Conservation (phyloP, 2,888 invertebrate species). For the Epinotia demarniana region DNA sequence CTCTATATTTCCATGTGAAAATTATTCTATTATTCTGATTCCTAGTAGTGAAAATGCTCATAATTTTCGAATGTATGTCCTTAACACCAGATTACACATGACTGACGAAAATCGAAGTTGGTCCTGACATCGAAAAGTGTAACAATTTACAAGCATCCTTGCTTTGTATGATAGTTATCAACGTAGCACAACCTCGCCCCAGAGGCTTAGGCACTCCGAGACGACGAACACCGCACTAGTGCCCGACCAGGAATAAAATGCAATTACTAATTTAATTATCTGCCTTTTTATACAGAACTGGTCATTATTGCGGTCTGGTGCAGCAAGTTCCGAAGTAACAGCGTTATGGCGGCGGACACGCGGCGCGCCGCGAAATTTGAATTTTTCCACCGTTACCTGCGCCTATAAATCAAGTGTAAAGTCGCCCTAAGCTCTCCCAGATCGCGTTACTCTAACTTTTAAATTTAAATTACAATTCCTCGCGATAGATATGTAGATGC, state of each 20-base stretch:
- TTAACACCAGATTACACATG: too few relatives aligned
- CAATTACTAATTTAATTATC: slow-evolving; percentile 48
- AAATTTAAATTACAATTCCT: slow-evolving; percentile 75
- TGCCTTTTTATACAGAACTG: slow-evolving; percentile 51
- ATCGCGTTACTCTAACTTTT: slow-evolving; percentile 76
- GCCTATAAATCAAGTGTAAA: slow-evolving; percentile 81
- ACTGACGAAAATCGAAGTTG: too few relatives aligned
- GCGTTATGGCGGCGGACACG: slow-evolving; percentile 57
- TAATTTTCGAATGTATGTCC: too few relatives aligned
- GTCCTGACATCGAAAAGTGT: not conserved
- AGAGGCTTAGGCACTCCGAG: not conserved
- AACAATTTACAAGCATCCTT: not conserved
- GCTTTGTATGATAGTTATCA: too few relatives aligned
- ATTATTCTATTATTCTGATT: too few relatives aligned
- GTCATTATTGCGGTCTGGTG: slow-evolving; percentile 67
- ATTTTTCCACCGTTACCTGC: slow-evolving; percentile 82
- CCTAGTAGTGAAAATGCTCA: too few relatives aligned
- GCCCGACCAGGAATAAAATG: slow-evolving; percentile 3
- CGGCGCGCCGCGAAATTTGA: slow-evolving; percentile 71
- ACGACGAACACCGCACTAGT: not conserved
- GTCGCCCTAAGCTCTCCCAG: slow-evolving; percentile 77
- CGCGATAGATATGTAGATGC: slow-evolving; percentile 39
- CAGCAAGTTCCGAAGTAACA: slow-evolving; percentile 56
- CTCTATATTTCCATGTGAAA: too few relatives aligned
- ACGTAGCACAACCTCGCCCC: not conserved